phyloP scores from a whole-genome alignment of 2,797 vertebrate genomes.

The Euthynnus affinis region DNA sequence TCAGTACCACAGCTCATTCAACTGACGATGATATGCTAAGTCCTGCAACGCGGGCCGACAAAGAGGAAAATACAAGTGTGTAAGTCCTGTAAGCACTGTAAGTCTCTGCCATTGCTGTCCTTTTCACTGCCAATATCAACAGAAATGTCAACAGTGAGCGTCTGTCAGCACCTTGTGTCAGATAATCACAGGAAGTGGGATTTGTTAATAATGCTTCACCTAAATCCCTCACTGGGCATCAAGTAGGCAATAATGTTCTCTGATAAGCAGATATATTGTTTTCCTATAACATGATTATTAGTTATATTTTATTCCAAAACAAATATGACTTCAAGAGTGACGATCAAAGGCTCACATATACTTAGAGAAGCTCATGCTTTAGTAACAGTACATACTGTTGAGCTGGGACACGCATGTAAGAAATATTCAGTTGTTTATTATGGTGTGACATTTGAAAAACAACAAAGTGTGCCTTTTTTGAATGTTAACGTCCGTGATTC shows the following conservation, averaged over 20 bases:
- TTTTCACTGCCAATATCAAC: conserved; percentile 80
- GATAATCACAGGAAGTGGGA: conserved; percentile 73
- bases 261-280: conserved; percentile 65
- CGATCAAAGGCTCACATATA: conserved; percentile 64
- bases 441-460: conserved; percentile 83
- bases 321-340: conserved; percentile 64
- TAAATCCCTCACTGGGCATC: conserved; percentile 70
- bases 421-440: conserved; percentile 78
- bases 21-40: conserved; percentile 69
- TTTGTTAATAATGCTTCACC: conserved; percentile 70
- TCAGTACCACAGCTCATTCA: conserved; percentile 70
- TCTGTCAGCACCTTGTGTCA: conserved; percentile 78
- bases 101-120: conserved; percentile 65
- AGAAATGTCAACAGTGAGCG: conserved; percentile 82
- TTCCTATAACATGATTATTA: conserved; percentile 67
- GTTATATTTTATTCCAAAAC: conserved; percentile 69
- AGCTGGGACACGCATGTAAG: conserved; percentile 34
- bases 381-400: conserved; percentile 26
- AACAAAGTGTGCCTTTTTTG: conserved; percentile 69
- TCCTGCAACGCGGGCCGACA: conserved; percentile 63
- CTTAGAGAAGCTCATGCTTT: conserved; percentile 34
- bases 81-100: conserved; percentile 62
- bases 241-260: conserved; percentile 57
- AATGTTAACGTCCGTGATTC: conserved; percentile 71
- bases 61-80: conserved; percentile 53